These are phyloP conservation scores for Prunella strophiata DNA, from an alignment of 2,797 vertebrate species.

Conservation along the genomic window DNA sequence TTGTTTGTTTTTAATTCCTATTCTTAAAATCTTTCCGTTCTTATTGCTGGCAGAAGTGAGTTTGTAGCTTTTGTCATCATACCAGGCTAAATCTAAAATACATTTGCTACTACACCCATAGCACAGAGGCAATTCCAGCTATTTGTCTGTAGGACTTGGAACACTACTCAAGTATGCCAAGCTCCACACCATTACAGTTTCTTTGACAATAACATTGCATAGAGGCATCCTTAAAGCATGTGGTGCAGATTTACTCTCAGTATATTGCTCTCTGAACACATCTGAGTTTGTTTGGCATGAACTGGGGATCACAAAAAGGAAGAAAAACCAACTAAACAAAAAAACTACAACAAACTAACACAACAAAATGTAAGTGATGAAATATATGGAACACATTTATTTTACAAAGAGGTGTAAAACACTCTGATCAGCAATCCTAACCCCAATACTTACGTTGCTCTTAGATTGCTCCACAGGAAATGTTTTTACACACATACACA, in stretches of 20 bases:
- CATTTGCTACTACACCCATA: not conserved
- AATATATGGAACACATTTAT: conserved; percentile 2
- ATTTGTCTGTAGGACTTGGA: not conserved
- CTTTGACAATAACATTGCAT: not conserved
- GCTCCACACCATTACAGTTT: not conserved
- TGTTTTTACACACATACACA: not conserved
- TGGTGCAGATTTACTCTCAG: not conserved
- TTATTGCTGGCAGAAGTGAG: not conserved
- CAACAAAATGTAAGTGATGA: not conserved
- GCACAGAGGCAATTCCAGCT: not conserved
- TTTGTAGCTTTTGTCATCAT: not conserved
- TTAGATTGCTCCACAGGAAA: not conserved
- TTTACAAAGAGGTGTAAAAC: not conserved
- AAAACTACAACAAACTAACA: not conserved
- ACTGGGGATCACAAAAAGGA: not conserved
- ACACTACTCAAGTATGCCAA: not conserved
- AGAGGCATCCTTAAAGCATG: not conserved
- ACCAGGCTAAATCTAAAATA: not conserved
- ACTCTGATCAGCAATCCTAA: conserved; percentile 6
- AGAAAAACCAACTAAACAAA: not conserved
- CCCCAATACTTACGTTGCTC: not conserved
- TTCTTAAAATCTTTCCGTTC: not conserved
- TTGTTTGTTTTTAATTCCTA: not conserved
- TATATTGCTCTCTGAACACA: not conserved
- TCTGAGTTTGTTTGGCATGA: not conserved